Conservation (phyloP, 1,140 invertebrate genomes). For the Pentalonia nigronervosa region DNA sequence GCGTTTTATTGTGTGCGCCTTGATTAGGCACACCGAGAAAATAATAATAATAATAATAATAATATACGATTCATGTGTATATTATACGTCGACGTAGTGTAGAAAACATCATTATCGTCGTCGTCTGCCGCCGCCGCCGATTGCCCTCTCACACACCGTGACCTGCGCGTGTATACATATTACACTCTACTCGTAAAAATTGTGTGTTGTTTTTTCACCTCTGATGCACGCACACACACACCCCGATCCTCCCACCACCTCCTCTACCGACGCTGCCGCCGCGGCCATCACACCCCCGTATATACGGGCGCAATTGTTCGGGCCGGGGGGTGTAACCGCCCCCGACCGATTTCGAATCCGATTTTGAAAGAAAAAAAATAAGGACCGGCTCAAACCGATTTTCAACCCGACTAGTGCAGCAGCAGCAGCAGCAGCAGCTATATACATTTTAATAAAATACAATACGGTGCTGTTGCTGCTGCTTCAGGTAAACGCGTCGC, state of each 20-base stretch:
- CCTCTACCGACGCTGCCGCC: background rate
- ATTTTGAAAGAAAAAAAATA: constrained; percentile 11
- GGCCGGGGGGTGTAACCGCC: constrained; percentile 44
- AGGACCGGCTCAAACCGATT: background rate
- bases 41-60: constrained; percentile 9
- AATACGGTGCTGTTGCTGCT: background rate
- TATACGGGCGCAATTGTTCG: background rate
- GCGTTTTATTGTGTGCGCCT: constrained; percentile 27
- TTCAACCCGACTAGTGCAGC: background rate
- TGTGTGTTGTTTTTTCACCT: background rate
- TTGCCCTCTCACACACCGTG: constrained; percentile 27
- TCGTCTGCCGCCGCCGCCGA: background rate
- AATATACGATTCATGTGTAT: background rate
- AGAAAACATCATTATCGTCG: constrained; percentile 35
- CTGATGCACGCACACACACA: background rate
- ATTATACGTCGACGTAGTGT: background rate
- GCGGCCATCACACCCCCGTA: background rate
- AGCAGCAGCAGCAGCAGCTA: background rate
- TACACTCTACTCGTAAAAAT: background rate
- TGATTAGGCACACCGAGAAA: constrained; percentile 40
- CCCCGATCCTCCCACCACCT: background rate
- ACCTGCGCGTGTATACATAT: background rate
- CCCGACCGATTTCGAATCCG: background rate
- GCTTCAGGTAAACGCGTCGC: background rate
- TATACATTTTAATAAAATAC: too few relatives aligned